phyloP scores from a whole-genome alignment of 2,797 vertebrate genomes.

The Gambusia yucatana region DNA sequence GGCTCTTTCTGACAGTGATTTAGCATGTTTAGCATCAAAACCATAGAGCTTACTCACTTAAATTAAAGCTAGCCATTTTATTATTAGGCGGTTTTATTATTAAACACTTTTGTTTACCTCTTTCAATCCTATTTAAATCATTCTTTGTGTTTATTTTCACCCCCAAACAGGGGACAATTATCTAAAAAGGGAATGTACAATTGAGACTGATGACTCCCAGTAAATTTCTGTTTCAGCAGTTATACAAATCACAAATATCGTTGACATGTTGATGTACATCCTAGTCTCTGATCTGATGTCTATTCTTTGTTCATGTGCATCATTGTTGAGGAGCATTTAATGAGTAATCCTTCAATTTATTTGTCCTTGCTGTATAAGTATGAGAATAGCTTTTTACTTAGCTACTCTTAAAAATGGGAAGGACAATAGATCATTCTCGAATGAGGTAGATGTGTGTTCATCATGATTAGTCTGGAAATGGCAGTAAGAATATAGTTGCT shows the following conservation, averaged over 20 bases:
- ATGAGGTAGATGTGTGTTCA: background rate
- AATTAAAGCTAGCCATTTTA: conserved; percentile 1
- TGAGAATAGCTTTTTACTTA: background rate
- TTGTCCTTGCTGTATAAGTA: background rate
- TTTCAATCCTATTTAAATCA: background rate
- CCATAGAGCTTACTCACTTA: background rate
- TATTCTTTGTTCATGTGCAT: background rate
- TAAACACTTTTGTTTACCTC: background rate
- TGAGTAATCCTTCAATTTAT: background rate
- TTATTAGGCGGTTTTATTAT: background rate
- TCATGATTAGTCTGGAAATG: background rate
- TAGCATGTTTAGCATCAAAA: background rate
- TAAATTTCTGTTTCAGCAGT: background rate
- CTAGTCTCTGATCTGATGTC: background rate
- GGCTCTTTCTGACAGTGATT: background rate
- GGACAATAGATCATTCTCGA: background rate
- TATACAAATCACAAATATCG: background rate
- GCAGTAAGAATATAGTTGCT: background rate
- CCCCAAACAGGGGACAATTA: too few relatives aligned
- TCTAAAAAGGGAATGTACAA: background rate
- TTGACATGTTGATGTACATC: background rate
- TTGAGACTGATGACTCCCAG: background rate
- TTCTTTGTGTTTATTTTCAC: background rate
- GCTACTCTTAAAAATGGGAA: background rate
- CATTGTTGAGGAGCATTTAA: background rate